Base-by-base conservation (phyloP, 2,888 invertebrate species). In the Drosophila planitibia region DNA sequence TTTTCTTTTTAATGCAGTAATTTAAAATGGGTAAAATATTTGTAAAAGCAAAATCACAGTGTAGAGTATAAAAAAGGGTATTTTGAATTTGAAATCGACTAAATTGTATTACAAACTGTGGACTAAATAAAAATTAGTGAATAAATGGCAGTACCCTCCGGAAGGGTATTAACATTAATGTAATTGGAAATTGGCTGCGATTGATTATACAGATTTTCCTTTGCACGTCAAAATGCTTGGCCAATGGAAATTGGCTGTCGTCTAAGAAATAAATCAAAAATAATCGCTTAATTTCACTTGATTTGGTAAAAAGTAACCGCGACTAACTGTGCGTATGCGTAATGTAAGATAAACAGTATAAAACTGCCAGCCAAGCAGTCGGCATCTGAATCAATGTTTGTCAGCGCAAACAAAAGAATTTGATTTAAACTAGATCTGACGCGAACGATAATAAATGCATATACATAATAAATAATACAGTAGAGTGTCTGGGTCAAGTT, bases 401-500 rank as follows among this genome's bases (percentile, higher is more conserved):
- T 59, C 49, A 61, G 67, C 32, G 35, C 68, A 81, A 83, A 89
- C 81, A 89, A 74, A 58, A 53, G 59, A 60, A 62, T 70, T 76
- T 71, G 67, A 67, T 68, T 81, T 63, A 77, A 85, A 70, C 65
- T 70, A n/a, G 33, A 19, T 25, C 52, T 30, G 35, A 32, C 19
- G 25, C 25, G 22, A 35, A 35, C 12, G 44, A 35, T 4, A 37
- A 68, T 41, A 62, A 59, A 47, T 55, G 54, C 51, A 51, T 62
- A 69, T 37, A 41, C n/a, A 37, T 53, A 49, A 47, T 60, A 64
- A 16, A 53, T 22, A 47, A 7, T 16, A 55, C 12, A 72, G 47
- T 47, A 16, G 76, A 85, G 76, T 85, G 83, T 83, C 86, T 68
- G 83, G 79, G 90, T 83, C 86, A 83, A 71, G 76, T 70, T 76